Percentiles rank a stretch among this genome's conserved stretches.
Conservation (phyloP, 1,140 invertebrate species). For the Pseudomyrmex sp. region DNA sequence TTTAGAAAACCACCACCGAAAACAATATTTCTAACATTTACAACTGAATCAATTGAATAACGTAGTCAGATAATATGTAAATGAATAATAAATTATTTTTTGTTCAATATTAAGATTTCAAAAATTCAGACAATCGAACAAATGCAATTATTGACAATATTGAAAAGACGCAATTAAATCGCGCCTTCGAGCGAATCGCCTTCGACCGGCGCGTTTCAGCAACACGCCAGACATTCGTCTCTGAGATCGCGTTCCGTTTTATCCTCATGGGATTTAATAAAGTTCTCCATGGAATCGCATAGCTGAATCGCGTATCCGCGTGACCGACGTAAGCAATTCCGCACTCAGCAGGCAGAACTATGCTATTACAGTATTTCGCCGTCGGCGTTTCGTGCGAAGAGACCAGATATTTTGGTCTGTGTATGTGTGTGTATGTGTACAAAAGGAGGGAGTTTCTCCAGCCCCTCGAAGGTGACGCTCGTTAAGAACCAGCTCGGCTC, state of each 20-base stretch:
- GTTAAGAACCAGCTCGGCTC: conserved; percentile 47
- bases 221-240: background rate
- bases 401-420: no score
- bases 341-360: conserved; percentile 17
- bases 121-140: background rate
- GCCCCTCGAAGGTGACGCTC: conserved; percentile 14
- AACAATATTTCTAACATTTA: background rate
- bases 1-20: no score
- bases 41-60: no score
- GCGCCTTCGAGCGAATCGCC: background rate
- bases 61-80: background rate
- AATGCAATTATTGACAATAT: background rate
- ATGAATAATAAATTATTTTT: no score
- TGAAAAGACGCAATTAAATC: background rate
- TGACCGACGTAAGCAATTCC: background rate
- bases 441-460: background rate
- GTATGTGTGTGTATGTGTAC: background rate
- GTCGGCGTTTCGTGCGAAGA: background rate
- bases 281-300: conserved; percentile 6
- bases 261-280: conserved; percentile 34
- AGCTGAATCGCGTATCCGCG: conserved; percentile 21
- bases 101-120: no score
- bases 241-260: no score
- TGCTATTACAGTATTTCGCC: conserved; percentile 12
- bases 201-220: no score